Percentiles rank a stretch among this genome's conserved stretches.
Evolutionary conservation across 2,888 invertebrate species (phyloP).

Genomic region (Habroteleia sp.): DNA sequence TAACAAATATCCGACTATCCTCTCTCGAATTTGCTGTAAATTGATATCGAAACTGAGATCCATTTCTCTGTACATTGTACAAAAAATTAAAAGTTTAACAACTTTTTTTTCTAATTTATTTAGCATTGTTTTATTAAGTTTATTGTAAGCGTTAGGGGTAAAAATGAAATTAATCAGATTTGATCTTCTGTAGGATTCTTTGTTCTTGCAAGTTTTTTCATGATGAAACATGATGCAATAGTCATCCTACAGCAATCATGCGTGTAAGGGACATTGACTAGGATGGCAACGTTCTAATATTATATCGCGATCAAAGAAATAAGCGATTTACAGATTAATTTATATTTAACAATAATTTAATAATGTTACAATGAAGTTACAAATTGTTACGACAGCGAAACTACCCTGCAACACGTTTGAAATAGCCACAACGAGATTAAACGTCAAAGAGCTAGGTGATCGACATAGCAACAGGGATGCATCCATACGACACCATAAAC

Average conservation of each 20-base stretch:
- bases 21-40: no score
- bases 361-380: slow-evolving; percentile 3
- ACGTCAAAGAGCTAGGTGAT: slow-evolving; percentile 44
- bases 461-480: slow-evolving; percentile 49
- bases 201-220: slow-evolving; percentile 11
- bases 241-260: background rate
- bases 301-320: background rate
- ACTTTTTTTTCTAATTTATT: no score
- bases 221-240: slow-evolving; percentile 38
- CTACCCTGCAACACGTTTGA: slow-evolving; percentile 13
- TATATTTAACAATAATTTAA: background rate
- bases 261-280: background rate
- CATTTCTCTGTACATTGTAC: no score
- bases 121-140: no score
- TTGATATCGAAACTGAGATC: no score
- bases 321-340: no score
- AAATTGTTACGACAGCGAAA: slow-evolving; percentile 3
- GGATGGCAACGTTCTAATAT: no score
- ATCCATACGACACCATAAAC: background rate
- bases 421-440: slow-evolving; percentile 2
- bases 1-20: no score
- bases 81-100: no score
- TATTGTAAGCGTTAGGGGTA: no score
- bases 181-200: no score
- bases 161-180: no score